Conservation (phyloP, 2,888 invertebrate genomes). For the Cecidostiba fungosa region DNA sequence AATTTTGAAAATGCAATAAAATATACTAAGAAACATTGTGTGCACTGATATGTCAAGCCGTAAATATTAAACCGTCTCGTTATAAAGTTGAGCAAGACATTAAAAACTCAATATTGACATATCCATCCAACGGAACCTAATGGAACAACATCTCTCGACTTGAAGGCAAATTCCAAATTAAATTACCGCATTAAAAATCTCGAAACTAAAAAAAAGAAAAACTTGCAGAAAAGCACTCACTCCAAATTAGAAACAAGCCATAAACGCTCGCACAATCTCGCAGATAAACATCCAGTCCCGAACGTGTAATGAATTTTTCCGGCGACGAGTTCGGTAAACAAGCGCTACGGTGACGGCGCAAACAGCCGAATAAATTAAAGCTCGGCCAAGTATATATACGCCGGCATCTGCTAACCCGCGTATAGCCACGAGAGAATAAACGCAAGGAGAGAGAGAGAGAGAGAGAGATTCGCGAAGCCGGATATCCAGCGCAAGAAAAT, state of each 20-base stretch:
- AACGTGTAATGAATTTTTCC: slow-evolving; percentile 43
- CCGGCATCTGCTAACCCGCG: slow-evolving; percentile 7
- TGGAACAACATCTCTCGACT: too few relatives aligned
- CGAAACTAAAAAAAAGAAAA: not conserved
- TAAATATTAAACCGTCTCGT: too few relatives aligned
- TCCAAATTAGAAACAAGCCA: slow-evolving; percentile 18
- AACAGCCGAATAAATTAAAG: slow-evolving; percentile 56
- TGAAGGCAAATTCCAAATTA: not conserved
- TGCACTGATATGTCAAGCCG: too few relatives aligned
- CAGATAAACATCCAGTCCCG: slow-evolving; percentile 20
- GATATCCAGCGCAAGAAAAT: not conserved
- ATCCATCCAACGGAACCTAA: too few relatives aligned
- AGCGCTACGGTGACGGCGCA: slow-evolving; percentile 33
- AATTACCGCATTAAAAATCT: slow-evolving; percentile 1
- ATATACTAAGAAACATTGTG: too few relatives aligned
- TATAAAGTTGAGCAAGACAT: too few relatives aligned
- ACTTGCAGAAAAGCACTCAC: not conserved
- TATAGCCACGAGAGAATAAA: slow-evolving; percentile 25
- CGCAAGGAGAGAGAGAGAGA: not conserved
- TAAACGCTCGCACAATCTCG: not conserved
- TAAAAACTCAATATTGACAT: not conserved
- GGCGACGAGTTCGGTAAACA: slow-evolving; percentile 24
- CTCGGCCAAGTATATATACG: not conserved
- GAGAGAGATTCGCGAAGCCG: not conserved
- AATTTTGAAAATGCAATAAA: too few relatives aligned